Evolutionary conservation across 1,140 invertebrate genomes (phyloP), one percentile per base, ranked within the genome.

Genomic region (Drosophila baimaii): DNA sequence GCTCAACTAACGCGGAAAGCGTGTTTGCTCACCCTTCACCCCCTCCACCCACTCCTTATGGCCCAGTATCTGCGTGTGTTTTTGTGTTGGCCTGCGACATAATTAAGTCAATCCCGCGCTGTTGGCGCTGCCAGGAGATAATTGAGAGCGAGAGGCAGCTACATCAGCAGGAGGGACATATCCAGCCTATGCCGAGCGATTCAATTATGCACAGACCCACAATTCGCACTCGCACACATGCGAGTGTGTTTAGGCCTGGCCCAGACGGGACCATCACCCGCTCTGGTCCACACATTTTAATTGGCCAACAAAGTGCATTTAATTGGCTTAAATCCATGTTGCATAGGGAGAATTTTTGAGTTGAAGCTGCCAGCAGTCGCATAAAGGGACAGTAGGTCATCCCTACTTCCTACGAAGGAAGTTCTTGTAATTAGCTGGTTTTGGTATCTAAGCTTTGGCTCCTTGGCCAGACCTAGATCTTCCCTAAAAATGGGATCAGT

Each of bases 71-170:
- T 39, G 25, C 21, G 47, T 52, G 69, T 62, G 33, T 47, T 58
- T 47, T 25, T 27, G 13, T 62, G 55, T 69, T 62, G 54, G 66
- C 75, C 65, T 81, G 74, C 78, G 79, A 83, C 83, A 88, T 88
- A 88, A 88, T 88, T 88, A 88, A 88, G 83, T 89, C 84, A 88
- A 88, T 88, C 83, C 77, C 70, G 47, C 63, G 75, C 62, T 85
- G 81, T 81, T 86, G 81, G 74, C 82, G 74, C 69, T 85, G 71
- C 59, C 79, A 77, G 84, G 84, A 88, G 84, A 88, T 88, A 88
- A 88, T 88, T 88, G 83, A 89, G 83, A 81, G 62, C 64, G 68
- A 62, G 70, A 76, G 71, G 68, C 71, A 70, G 72, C 77, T 61
- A n/a, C n/a, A n/a, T n/a, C n/a, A 64, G 58, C 21, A 27, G 43